Base-by-base conservation (phyloP, 2,113 vertebrate genomes). In the Brachyhypopomus occidentalis region DNA sequence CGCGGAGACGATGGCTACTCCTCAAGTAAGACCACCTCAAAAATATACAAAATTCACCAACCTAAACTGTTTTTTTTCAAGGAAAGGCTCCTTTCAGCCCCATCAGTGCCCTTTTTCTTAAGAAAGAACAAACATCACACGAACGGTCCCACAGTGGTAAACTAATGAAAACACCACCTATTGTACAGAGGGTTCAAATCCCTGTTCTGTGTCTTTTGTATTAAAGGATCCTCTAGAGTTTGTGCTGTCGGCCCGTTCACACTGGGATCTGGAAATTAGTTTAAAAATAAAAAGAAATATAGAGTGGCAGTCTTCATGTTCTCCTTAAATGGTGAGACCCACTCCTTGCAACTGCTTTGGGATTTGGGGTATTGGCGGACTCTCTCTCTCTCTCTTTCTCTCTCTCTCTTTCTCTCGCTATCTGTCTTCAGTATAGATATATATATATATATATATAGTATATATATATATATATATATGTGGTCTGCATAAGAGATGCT, bases 1-100 rank as follows among this genome's bases (percentile, higher is more conserved):
- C 69, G 12, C 27, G 2, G 23, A 22, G 58, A 80, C 19, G 0
- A n/a, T 20, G 56, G 66, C 62, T 60, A 64, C 69, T 38, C 52
- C 69, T 73, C 56, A 64, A 8, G 41, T 27, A 72, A 80, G 78
- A 72, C 58, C 38, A n/a, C 56, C 41, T 48, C 34, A 30, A 72
- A 63, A 73, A 63, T 30, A 2, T 16, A 63, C 27, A 36, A 19
- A 0, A 1, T 36, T 14, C 64, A 67, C 30, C 17, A 36, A 64
- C 16, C 66, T 69, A 60, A 79, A 71, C 52, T 19, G 34, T 78
- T 78, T 70, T 45, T 78, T 69, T 16, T 3, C 6, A 25, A 11
- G 11, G 1, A 52, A 52, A 11, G 45, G 27, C 23, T 23, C 34
- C 12, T 38, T 60, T 36, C 12, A 1, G 0, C 17, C 17, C 63